A percentile compares a stretch with the other conserved stretches of the same genome.
phyloP scores from a whole-genome alignment of 2,113 vertebrate genomes.

The Pygoscelis adeliae region DNA sequence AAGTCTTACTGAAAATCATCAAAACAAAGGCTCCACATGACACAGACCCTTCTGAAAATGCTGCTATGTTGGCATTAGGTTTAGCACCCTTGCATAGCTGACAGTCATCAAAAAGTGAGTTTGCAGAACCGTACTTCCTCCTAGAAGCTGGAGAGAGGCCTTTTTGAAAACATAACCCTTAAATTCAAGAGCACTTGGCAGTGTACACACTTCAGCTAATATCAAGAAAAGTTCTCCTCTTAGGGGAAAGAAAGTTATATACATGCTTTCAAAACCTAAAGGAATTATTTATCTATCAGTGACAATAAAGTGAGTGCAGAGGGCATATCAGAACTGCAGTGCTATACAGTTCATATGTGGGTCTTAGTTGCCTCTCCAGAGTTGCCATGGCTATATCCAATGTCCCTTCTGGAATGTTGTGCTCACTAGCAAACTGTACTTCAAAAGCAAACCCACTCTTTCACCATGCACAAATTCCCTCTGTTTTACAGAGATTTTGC shows the following conservation, averaged over 20 bases:
- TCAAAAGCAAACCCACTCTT: background rate
- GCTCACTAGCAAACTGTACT: background rate
- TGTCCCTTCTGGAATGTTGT: background rate
- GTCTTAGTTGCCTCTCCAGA: background rate
- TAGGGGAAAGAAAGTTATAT: background rate
- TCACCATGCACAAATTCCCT: background rate
- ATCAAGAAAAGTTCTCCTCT: background rate
- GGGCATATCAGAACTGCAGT: background rate
- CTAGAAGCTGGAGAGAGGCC: background rate
- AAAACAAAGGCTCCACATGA: background rate
- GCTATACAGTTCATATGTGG: rapidly evolving
- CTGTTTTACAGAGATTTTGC: background rate
- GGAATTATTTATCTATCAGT: background rate
- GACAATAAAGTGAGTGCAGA: background rate
- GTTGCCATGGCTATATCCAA: background rate
- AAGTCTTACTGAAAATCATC: background rate
- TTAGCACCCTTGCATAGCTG: background rate
- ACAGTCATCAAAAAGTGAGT: background rate
- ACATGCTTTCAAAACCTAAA: background rate
- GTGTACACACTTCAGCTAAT: background rate
- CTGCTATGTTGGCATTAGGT: background rate
- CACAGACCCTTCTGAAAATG: background rate
- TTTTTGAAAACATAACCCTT: background rate
- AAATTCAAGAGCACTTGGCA: background rate
- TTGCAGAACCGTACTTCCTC: background rate